Evolutionary conservation across 2,113 vertebrate species (phyloP).

Genomic region (Stegostoma tigrinum): DNA sequence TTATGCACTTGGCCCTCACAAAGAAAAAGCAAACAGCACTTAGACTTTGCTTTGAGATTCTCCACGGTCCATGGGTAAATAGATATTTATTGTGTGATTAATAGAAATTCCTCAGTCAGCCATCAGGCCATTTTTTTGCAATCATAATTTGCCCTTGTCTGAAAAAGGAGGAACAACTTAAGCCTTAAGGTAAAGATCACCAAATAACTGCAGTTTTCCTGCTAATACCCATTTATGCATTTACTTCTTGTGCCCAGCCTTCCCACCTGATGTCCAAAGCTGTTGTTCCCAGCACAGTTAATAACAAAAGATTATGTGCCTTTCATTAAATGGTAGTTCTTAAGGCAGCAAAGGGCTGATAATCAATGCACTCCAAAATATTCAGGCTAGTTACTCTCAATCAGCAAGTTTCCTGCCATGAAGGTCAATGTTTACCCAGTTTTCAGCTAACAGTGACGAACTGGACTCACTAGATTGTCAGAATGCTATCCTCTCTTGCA

Average conservation of each 20-base stretch:
- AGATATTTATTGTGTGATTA: constrained; percentile 2
- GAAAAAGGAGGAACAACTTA: background rate
- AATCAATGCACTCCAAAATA: background rate
- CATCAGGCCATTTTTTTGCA: no score
- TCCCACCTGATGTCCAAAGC: background rate
- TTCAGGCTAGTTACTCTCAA: no score
- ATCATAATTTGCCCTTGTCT: background rate
- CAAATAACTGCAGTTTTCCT: background rate
- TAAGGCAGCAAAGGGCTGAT: background rate
- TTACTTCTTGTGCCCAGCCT: background rate
- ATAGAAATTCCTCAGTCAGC: background rate
- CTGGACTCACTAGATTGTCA: no score
- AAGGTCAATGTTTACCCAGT: background rate
- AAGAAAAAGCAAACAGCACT: background rate
- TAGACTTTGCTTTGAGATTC: background rate
- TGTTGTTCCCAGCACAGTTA: background rate
- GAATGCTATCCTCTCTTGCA: background rate
- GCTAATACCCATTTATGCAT: background rate
- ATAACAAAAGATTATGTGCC: background rate
- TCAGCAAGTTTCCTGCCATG: background rate
- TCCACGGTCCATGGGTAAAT: background rate
- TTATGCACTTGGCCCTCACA: background rate
- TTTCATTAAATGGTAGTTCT: background rate
- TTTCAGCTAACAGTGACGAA: no score
- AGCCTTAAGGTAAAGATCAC: background rate